phyloP scores from a whole-genome alignment of 2,888 invertebrate genomes.

The Cephus spinipes region DNA sequence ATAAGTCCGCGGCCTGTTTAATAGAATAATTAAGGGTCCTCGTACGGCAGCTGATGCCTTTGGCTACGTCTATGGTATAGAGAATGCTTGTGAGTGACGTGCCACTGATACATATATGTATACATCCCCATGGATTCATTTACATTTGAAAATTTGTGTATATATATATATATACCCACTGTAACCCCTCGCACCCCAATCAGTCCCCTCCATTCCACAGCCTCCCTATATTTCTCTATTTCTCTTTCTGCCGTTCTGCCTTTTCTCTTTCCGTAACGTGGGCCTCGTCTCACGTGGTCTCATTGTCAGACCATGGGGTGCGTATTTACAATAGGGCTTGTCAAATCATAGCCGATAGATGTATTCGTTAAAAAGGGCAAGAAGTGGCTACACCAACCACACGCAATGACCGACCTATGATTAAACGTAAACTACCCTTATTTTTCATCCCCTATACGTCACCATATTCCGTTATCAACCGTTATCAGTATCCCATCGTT shows the following conservation, averaged over 20 bases:
- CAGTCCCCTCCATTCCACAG: no score
- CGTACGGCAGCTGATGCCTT: constrained; percentile 62
- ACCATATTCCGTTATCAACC: no score
- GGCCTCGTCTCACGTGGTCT: constrained; percentile 27
- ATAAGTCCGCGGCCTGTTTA: constrained; percentile 63
- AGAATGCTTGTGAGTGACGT: no score
- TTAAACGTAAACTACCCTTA: background rate
- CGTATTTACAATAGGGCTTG: constrained; percentile 41
- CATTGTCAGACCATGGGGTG: constrained; percentile 45
- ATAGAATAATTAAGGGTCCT: constrained; percentile 66
- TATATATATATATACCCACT: background rate
- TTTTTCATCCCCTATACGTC: no score
- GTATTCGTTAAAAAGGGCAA: constrained; percentile 27
- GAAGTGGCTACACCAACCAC: constrained; percentile 31
- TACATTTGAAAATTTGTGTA: background rate
- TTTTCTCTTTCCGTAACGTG: constrained; percentile 2
- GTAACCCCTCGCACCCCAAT: no score
- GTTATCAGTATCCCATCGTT: no score
- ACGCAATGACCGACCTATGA: background rate
- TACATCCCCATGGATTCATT: no score
- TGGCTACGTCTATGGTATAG: constrained; percentile 13
- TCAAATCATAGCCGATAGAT: constrained; percentile 50
- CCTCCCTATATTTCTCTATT: no score
- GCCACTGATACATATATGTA: no score
- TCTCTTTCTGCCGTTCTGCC: no score